phyloP scores from a whole-genome alignment of 2,797 vertebrate genomes.

The Sitta carolinensis region DNA sequence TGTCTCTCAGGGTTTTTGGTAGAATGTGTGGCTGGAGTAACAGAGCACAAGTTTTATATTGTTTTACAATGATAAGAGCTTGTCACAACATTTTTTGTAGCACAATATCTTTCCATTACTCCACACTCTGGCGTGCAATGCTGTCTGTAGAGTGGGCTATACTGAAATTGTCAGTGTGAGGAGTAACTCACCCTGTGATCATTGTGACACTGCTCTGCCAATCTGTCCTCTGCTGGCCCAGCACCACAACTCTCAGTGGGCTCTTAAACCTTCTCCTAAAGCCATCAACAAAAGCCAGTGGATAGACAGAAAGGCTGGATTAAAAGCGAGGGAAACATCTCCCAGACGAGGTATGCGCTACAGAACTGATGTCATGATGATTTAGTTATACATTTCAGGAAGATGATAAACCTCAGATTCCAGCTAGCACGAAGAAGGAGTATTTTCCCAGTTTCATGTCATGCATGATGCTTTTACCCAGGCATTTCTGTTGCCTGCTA shows the following conservation, averaged over 20 bases:
- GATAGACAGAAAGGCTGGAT: neutral
- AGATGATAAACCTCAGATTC: neutral
- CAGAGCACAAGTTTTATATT: neutral
- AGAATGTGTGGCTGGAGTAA: neutral
- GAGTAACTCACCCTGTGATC: neutral
- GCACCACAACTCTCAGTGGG: neutral
- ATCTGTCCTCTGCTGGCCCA: neutral
- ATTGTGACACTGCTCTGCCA: neutral
- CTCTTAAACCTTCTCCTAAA: neutral
- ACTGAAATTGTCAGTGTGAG: neutral
- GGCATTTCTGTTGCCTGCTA: neutral
- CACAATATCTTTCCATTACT: neutral
- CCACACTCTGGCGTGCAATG: neutral
- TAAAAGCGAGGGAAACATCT: neutral
- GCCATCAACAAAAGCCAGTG: neutral
- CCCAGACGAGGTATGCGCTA: neutral
- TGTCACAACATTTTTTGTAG: neutral
- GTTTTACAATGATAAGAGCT: neutral
- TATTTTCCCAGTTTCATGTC: neutral
- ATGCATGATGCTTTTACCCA: neutral
- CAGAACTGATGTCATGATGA: neutral
- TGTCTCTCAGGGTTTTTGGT: neutral
- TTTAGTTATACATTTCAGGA: neutral
- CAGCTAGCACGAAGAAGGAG: neutral
- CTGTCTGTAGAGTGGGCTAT: neutral